Conservation (phyloP, 2,888 invertebrate genomes). For the Cyclophora punctaria region DNA sequence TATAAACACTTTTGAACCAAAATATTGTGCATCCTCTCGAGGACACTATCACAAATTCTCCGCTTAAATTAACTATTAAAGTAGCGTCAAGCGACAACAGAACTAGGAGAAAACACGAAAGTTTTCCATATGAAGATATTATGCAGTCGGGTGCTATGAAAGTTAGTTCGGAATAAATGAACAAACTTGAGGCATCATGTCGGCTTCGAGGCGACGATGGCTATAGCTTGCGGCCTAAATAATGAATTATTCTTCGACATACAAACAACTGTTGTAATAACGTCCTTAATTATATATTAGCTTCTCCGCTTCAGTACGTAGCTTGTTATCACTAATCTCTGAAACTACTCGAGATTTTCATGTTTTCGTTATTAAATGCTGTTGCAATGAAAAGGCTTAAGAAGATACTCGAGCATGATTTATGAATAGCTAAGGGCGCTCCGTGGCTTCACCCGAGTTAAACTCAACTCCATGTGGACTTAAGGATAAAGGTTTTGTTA, state of each 20-base stretch:
- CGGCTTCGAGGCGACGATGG: constrained; percentile 19
- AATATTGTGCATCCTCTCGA: background rate
- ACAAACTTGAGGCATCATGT: constrained; percentile 35
- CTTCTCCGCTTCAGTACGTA: too few relatives aligned
- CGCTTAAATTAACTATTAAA: constrained; percentile 13
- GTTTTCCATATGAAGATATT: constrained; percentile 36
- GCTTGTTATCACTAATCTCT: too few relatives aligned
- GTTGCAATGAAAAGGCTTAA: too few relatives aligned
- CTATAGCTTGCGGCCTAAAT: constrained; percentile 31
- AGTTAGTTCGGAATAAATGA: constrained; percentile 34
- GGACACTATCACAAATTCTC: constrained; percentile 3
- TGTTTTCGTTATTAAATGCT: too few relatives aligned
- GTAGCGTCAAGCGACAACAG: constrained; percentile 14
- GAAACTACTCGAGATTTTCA: too few relatives aligned
- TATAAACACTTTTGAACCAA: too few relatives aligned
- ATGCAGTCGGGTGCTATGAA: constrained; percentile 28
- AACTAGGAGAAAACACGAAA: constrained; percentile 25
- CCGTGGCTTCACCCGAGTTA: too few relatives aligned
- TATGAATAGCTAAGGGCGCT: too few relatives aligned
- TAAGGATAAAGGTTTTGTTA: too few relatives aligned
- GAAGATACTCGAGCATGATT: too few relatives aligned
- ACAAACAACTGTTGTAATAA: constrained; percentile 3
- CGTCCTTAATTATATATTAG: too few relatives aligned
- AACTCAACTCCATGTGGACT: too few relatives aligned
- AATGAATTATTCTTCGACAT: constrained; percentile 14